Evolutionary conservation across 2,113 vertebrate species (phyloP).

Genomic region (Xyrauchen texanus): DNA sequence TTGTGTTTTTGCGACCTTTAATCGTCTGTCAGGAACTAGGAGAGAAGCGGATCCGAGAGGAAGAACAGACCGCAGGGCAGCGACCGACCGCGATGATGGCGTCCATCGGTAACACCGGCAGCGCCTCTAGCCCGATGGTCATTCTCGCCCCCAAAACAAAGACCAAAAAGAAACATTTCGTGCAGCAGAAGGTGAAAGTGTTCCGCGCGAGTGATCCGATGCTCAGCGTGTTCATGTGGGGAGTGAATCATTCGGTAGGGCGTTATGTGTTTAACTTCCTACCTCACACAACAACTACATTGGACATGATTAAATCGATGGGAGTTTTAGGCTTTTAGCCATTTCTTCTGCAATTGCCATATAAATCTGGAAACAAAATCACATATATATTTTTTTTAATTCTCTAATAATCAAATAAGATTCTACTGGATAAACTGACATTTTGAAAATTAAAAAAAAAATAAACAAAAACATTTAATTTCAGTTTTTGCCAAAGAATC

Average conservation of each 20-base stretch:
- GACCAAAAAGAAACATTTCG: constrained; percentile 94
- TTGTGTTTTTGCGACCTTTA: neutral
- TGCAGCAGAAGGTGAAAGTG: constrained; percentile 93
- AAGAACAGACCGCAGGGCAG: constrained; percentile 3
- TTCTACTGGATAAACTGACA: too few species aligned
- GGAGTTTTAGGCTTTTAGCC: too few species aligned
- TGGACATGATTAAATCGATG: neutral
- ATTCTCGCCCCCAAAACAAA: constrained; percentile 83
- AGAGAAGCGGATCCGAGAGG: constrained; percentile 10
- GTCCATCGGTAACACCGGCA: constrained; percentile 52
- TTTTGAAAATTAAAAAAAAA: too few species aligned
- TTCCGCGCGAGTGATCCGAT: constrained; percentile 89
- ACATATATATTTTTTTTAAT: too few species aligned
- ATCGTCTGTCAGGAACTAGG: constrained; percentile 28
- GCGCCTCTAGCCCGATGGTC: constrained; percentile 74
- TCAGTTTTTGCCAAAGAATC: too few species aligned
- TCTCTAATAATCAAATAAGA: too few species aligned
- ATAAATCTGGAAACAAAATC: too few species aligned
- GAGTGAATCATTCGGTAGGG: constrained; percentile 88
- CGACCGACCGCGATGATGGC: constrained; percentile 67
- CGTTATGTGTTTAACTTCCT: constrained; percentile 1
- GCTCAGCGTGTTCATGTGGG: constrained; percentile 91
- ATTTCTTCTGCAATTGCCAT: too few species aligned
- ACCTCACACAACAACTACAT: neutral
- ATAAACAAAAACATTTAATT: too few species aligned